These are phyloP conservation scores for Allophyes oxyacanthae DNA, from an alignment of 2,888 invertebrate species.

Conservation along the genomic window DNA sequence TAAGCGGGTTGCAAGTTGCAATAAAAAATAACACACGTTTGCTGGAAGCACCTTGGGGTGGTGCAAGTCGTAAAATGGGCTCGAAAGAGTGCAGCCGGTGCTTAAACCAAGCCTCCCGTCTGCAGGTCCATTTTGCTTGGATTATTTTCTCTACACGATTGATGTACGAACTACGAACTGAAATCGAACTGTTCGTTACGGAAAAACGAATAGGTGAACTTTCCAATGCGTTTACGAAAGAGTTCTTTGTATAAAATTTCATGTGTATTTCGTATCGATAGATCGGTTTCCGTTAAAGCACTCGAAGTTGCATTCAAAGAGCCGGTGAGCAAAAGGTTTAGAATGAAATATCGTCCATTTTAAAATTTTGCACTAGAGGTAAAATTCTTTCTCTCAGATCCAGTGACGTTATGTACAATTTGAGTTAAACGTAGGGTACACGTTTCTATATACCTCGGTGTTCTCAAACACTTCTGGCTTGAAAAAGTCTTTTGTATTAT, in stretches of 20 bases:
- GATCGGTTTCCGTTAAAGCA: slow-evolving; percentile 8
- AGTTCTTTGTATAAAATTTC: slow-evolving; percentile 25
- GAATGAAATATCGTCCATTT: too few relatives aligned
- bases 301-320: slow-evolving; percentile 5
- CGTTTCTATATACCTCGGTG: too few relatives aligned
- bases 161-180: slow-evolving; percentile 25
- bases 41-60: slow-evolving; percentile 21
- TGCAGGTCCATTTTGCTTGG: slow-evolving; percentile 44
- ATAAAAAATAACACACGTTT: slow-evolving; percentile 47
- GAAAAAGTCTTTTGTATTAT: too few relatives aligned
- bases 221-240: slow-evolving; percentile 18
- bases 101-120: slow-evolving; percentile 50
- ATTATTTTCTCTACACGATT: slow-evolving; percentile 50
- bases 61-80: slow-evolving; percentile 60
- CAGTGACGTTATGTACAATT: too few relatives aligned
- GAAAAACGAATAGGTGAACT: slow-evolving; percentile 31
- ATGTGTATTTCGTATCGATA: slow-evolving; percentile 25
- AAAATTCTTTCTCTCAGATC: too few relatives aligned
- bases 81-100: slow-evolving; percentile 57
- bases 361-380: too few relatives aligned
- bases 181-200: slow-evolving; percentile 32
- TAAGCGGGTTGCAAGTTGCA: slow-evolving; percentile 34
- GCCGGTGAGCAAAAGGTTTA: too few relatives aligned
- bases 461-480: too few relatives aligned
- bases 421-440: too few relatives aligned